These are phyloP conservation scores for Rattus norvegicus DNA, from an alignment of 2,113 vertebrate species.

Conservation along the genomic window DNA sequence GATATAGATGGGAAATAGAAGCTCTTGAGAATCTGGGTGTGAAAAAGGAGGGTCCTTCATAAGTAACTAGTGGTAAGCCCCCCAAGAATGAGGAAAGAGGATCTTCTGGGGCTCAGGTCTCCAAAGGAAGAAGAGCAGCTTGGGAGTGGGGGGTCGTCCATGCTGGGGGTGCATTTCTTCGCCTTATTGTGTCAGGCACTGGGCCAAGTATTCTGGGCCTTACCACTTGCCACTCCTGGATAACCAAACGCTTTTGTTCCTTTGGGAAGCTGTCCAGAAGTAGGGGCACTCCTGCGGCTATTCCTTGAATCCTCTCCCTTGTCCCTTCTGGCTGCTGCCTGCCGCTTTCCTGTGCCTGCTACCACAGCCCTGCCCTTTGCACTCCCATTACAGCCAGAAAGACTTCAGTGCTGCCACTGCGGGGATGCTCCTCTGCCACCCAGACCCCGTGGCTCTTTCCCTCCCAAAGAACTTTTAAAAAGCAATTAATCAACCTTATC, in stretches of 20 bases:
- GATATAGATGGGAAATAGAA: background rate
- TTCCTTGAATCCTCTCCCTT: background rate
- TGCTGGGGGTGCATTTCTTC: background rate
- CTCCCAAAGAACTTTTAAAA: slow-evolving; percentile 52
- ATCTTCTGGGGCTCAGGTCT: background rate
- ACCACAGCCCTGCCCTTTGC: background rate
- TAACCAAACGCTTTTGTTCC: background rate
- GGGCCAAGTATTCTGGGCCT: background rate
- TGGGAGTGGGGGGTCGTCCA: background rate
- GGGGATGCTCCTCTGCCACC: background rate
- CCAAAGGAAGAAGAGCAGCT: background rate
- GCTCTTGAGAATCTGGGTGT: background rate
- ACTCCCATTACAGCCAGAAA: background rate
- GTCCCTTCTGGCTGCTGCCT: background rate
- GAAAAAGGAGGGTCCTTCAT: background rate
- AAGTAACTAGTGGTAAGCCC: background rate
- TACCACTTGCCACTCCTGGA: background rate
- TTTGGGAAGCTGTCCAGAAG: background rate
- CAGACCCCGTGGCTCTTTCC: slow-evolving; percentile 1
- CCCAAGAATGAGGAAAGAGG: background rate
- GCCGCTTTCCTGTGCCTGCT: background rate
- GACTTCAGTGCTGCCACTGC: background rate
- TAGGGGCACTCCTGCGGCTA: background rate
- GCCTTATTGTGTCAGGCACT: background rate
- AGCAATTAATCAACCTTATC: slow-evolving; percentile 72